Evolutionary conservation across 2,797 vertebrate species (phyloP), one percentile per base, ranked within the genome.

Genomic region (Falco rusticolus): DNA sequence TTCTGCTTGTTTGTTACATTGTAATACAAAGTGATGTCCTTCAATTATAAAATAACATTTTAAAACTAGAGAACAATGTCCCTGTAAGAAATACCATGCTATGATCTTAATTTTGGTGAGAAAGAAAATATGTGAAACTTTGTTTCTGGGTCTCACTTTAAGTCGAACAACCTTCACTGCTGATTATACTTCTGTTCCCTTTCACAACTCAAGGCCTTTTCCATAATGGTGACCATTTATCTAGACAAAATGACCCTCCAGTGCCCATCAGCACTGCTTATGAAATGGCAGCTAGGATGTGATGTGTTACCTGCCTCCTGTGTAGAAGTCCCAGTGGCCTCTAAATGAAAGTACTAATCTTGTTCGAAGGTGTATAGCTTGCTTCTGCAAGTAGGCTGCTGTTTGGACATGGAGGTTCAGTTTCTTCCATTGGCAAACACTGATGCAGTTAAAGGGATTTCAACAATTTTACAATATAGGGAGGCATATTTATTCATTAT

Each of bases 1-100:
- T 97, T 96, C 89, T 93, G 59, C 93, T 96, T 93, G 54, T 93
- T 95, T 96, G 77, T 96, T 93, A 91, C 94, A 86, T 83, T 89
- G 60, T 86, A 94, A 75, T 80, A 94, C 89, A 48, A 22, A 74
- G 20, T 50, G 66, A 51, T 56, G 48, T 87, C 76, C 53, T 92
- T 84, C 78, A 95, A 60, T 94, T 95, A 76, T 74, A 87, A 93
- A 89, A 51, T 31, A 93, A 72, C 54, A 50, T 78, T 91, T 93
- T 39, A 57, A 78, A 90, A 25, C 16, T 28, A 51, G 15, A 28
- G 15, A 74, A 25, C 1, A 1, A 10, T 16, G 13, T 45, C 25
- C 25, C 10, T 80, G 5, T 78, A n/a, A 82, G 60, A 84, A 84
- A 8, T 13, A n/a, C 43, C 29, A 5, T 25, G 22, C 8, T 43